Base-by-base conservation (phyloP, 2,797 vertebrate genomes). In the Anableps anableps region DNA sequence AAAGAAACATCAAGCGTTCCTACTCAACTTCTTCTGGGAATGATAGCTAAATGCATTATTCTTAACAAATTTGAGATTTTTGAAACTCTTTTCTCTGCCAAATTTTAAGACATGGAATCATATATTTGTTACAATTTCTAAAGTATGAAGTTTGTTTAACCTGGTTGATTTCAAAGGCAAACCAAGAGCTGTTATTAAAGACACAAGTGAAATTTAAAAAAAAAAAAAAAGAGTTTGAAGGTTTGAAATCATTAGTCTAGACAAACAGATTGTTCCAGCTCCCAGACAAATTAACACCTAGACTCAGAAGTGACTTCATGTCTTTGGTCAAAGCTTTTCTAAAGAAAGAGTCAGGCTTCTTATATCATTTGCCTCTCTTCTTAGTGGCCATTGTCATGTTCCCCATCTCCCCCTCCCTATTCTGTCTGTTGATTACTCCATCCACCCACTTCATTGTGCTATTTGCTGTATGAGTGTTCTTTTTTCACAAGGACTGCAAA, bases 401-500 rank as follows among this genome's bases (percentile, higher is more conserved):
- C 31, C 17, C 38, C 3, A 1, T 45, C 64, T 34, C 48, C 41
- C 26, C n/a, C 72, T 11, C 29, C 29, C 36, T 76, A 36, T 41
- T 74, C 77, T 51, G 79, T 75, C 76, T 55, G 77, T 66, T 85
- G 83, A 91, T 88, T 81, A 80, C 77, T 80, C 55, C 79, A 76
- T 72, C 73, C 80, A 77, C 73, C 78, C 72, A 76, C 62, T 74
- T 77, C 34, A 9, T 73, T 29, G 16, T 75, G 76, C 64, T 26
- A 80, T 82, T 82, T 79, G 62, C 82, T 55, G 50, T 87, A 71
- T 74, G 76, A 82, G 74, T 75, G 76, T 66, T 83, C 80, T 79
- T 79, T 68, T 79, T 79, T 88, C 60, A 80, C 76, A 79, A 84
- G 82, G 82, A 68, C 85, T 83, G 77, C 86, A 93, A 93, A 94